Conservation (phyloP, 2,113 vertebrate genomes). For the Cinclus mexicanus region DNA sequence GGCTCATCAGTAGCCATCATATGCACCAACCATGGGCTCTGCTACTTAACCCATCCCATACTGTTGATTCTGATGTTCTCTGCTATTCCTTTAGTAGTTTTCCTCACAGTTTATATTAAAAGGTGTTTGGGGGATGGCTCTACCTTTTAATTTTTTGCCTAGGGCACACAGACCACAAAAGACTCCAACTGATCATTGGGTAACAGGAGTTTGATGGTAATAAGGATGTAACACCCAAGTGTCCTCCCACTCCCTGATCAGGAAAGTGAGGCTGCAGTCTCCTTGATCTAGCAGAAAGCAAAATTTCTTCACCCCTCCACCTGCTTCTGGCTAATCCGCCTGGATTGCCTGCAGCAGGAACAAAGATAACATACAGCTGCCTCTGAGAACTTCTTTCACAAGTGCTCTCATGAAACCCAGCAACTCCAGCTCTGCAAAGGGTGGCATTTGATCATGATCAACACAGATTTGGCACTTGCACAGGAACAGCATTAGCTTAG, state of each 20-base stretch:
- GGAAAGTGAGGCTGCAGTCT: not conserved
- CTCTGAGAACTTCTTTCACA: not conserved
- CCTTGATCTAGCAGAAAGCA: not conserved
- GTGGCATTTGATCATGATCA: not conserved
- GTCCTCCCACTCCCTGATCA: not conserved
- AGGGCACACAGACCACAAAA: not conserved
- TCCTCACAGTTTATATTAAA: not conserved
- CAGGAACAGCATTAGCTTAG: not conserved
- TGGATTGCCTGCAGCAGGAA: not conserved
- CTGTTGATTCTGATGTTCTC: not conserved
- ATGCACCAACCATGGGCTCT: rapidly evolving
- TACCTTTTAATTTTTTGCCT: not conserved
- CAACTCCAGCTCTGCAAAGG: not conserved
- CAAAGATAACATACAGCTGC: not conserved
- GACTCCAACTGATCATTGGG: not conserved
- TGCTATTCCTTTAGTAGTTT: not conserved
- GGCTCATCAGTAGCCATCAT: not conserved
- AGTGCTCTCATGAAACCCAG: not conserved
- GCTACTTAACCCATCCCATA: not conserved
- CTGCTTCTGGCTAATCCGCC: not conserved
- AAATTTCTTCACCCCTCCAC: not conserved
- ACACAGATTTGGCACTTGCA: not conserved
- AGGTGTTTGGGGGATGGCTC: not conserved
- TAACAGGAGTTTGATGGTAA: not conserved
- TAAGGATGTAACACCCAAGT: not conserved